Conservation (phyloP, 2,113 vertebrate genomes). For the Phoenicopterus ruber region DNA sequence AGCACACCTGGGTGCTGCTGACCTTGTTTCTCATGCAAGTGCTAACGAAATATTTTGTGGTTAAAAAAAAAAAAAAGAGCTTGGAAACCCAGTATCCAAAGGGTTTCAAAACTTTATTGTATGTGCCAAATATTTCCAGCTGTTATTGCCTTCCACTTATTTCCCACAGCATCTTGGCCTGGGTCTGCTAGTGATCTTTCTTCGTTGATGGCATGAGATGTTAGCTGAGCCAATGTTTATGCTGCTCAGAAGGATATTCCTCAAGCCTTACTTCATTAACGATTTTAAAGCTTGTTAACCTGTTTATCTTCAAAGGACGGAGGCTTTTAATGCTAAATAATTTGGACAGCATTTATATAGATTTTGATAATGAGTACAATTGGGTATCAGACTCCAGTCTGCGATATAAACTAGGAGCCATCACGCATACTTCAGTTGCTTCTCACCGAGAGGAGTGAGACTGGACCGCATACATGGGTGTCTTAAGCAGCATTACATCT, state of each 20-base stretch:
- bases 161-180: conserved; percentile 71
- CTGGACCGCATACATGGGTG: neutral
- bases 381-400: neutral
- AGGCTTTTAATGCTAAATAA: conserved; percentile 25
- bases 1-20: neutral
- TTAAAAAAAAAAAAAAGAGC: neutral
- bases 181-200: conserved; percentile 47
- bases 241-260: conserved; percentile 41
- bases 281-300: conserved; percentile 53
- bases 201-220: conserved; percentile 51
- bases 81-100: conserved; percentile 37
- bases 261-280: conserved; percentile 55
- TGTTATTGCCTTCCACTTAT: conserved; percentile 63
- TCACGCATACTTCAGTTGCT: neutral
- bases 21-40: conserved; percentile 5
- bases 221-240: conserved; percentile 68
- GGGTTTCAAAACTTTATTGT: conserved; percentile 54
- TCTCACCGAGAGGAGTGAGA: neutral
- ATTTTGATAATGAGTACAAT: conserved; percentile 20
- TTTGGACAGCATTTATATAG: neutral
- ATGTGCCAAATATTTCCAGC: conserved; percentile 69
- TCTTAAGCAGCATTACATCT: conserved; percentile 10
- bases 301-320: conserved; percentile 61
- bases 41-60: neutral
- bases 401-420: neutral